Evolutionary conservation across 2,888 invertebrate species (phyloP).

Genomic region (Drosophila borealis): DNA sequence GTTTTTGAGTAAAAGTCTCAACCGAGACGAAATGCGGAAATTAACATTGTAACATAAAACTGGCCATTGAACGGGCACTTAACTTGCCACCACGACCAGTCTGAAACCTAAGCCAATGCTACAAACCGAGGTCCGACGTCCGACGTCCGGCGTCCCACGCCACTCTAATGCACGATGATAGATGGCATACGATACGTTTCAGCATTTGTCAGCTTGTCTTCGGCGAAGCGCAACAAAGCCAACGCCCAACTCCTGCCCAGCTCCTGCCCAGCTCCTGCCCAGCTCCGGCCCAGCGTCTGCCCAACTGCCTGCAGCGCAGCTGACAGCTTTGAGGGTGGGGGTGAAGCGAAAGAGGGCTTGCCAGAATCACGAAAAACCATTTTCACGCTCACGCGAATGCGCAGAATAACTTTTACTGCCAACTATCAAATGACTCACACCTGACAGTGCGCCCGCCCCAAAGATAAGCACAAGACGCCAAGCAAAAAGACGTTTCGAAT

Average conservation of each 20-base stretch:
- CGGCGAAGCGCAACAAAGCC: constrained; percentile 79
- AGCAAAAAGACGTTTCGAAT: constrained; percentile 63
- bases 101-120: constrained; percentile 25
- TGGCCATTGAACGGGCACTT: constrained; percentile 81
- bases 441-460: constrained; percentile 53
- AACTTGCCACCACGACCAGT: constrained; percentile 68
- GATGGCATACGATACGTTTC: constrained; percentile 81
- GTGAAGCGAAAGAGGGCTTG: neutral
- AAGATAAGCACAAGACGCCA: constrained; percentile 72
- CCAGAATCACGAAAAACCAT: constrained; percentile 77
- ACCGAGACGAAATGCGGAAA: constrained; percentile 64
- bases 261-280: neutral
- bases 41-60: constrained; percentile 79
- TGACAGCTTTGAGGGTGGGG: neutral
- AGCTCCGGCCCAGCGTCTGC: neutral
- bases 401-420: constrained; percentile 71
- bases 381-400: constrained; percentile 81
- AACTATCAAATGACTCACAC: constrained; percentile 77
- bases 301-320: constrained; percentile 18
- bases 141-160: constrained; percentile 13
- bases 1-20: constrained; percentile 68
- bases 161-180: constrained; percentile 79
- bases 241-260: constrained; percentile 53
- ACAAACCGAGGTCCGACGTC: constrained; percentile 39
- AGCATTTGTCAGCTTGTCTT: constrained; percentile 81